Conservation (phyloP, 1,140 invertebrate genomes). For the Littorina saxatilis region DNA sequence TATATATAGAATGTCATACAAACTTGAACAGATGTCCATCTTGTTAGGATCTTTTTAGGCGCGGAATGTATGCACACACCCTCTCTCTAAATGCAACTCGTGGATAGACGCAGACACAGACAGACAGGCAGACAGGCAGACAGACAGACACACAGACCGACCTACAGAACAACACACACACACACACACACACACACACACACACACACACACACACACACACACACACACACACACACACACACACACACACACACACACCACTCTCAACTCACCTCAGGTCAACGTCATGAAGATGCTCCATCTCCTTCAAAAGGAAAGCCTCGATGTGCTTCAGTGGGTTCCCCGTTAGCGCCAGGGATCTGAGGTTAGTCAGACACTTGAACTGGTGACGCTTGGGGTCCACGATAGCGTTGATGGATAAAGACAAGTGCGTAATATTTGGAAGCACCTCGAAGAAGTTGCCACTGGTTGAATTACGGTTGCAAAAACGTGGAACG, state of each 20-base stretch:
- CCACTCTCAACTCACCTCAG: no score
- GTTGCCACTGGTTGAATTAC: neutral
- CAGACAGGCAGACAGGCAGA: neutral
- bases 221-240: conserved; percentile 1
- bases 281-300: no score
- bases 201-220: conserved; percentile 7
- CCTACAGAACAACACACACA: neutral
- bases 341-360: neutral
- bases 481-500: neutral
- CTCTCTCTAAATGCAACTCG: neutral
- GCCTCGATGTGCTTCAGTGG: neutral
- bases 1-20: no score
- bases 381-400: neutral
- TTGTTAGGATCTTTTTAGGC: no score
- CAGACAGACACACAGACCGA: neutral
- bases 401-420: conserved; percentile 1
- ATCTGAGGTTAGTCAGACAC: neutral
- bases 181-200: conserved; percentile 2
- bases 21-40: no score
- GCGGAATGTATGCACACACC: neutral
- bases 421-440: neutral
- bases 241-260: neutral
- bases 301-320: neutral
- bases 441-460: neutral
- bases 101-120: neutral